These are phyloP conservation scores for Heterotilapia buettikoferi DNA, from an alignment of 2,113 vertebrate genomes.

Conservation along the genomic window DNA sequence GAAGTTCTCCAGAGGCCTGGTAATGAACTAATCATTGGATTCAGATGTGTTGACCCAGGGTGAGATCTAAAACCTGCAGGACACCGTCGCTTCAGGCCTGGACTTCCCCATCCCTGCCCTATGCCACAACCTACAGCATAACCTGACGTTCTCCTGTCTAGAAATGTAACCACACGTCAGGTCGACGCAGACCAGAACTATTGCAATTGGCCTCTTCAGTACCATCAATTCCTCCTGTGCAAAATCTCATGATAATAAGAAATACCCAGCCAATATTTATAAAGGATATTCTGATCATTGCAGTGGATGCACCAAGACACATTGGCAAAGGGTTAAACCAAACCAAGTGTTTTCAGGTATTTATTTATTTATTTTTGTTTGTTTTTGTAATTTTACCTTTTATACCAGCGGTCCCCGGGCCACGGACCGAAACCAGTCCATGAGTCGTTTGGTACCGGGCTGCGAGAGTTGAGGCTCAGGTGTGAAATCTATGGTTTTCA, in stretches of 20 bases:
- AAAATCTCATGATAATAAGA: neutral
- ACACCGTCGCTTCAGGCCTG: neutral
- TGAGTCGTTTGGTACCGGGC: neutral
- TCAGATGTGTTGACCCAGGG: neutral
- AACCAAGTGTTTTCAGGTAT: neutral
- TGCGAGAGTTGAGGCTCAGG: neutral
- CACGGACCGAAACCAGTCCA: accelerated
- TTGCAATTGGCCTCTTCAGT: accelerated
- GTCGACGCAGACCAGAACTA: neutral
- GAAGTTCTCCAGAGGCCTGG: neutral
- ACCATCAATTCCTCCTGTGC: neutral
- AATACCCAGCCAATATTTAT: accelerated
- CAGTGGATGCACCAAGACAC: neutral
- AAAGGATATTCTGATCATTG: neutral
- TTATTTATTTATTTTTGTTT: neutral
- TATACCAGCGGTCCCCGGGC: neutral
- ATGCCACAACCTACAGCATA: neutral
- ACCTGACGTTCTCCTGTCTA: neutral
- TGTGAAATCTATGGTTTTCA: neutral
- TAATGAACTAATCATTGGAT: neutral
- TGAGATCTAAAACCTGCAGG: neutral
- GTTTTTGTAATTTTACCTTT: neutral
- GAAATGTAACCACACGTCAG: accelerated
- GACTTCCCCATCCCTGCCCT: accelerated
- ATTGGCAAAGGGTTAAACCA: neutral